Evolutionary conservation across 2,797 vertebrate species (phyloP).

Genomic region (Silurus lanzhouensis): DNA sequence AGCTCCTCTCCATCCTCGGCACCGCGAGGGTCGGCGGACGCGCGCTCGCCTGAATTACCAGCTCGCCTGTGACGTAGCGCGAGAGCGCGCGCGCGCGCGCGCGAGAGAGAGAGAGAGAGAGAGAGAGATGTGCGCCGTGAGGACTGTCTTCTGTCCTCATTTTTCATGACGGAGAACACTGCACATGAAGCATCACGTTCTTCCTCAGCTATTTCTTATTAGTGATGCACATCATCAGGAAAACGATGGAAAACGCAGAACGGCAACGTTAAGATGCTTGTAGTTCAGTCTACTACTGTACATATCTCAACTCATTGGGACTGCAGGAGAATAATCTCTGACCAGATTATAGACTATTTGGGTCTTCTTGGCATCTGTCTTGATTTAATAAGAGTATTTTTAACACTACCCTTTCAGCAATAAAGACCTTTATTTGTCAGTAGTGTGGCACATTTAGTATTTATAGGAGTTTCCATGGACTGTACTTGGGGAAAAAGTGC

Average conservation of each 20-base stretch:
- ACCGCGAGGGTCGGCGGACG: constrained; percentile 17
- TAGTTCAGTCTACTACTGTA: too few species aligned
- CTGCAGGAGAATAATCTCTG: background rate
- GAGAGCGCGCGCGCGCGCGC: too few species aligned
- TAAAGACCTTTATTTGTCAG: background rate
- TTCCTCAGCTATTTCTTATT: background rate
- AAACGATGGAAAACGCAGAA: background rate
- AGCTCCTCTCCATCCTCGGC: constrained; percentile 30
- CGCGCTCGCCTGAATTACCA: background rate
- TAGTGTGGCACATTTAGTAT: background rate
- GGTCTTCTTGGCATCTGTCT: background rate
- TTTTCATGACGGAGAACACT: background rate
- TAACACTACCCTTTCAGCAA: background rate
- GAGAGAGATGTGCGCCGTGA: background rate
- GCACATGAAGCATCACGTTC: too few species aligned
- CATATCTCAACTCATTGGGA: too few species aligned
- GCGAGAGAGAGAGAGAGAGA: constrained; percentile 3
- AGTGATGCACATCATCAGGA: background rate
- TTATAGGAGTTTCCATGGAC: too few species aligned
- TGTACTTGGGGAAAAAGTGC: background rate
- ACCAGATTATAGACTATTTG: background rate
- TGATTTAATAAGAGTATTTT: background rate
- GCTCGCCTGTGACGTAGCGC: too few species aligned
- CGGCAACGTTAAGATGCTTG: background rate
- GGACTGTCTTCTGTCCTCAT: background rate